Conservation (phyloP, 2,888 invertebrate species). For the Caenorhabditis sp. region DNA sequence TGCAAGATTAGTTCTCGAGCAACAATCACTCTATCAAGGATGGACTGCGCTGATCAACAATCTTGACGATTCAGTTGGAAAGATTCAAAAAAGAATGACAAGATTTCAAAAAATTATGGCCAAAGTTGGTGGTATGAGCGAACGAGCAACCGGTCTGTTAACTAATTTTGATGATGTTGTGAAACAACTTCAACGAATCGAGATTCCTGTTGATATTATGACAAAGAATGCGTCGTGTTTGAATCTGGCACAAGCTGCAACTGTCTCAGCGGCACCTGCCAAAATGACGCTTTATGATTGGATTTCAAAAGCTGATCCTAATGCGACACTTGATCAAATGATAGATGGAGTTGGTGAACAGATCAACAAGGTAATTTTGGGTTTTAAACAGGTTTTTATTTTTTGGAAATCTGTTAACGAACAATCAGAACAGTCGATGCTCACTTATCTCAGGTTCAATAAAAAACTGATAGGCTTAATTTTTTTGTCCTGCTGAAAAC, state of each 20-base stretch:
- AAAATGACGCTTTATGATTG: constrained; percentile 62
- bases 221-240: constrained; percentile 29
- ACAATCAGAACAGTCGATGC: too few species aligned
- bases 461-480: too few species aligned
- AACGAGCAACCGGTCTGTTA: constrained; percentile 45
- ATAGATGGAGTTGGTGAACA: constrained; percentile 44
- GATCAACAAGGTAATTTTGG: constrained; percentile 32
- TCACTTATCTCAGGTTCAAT: too few species aligned
- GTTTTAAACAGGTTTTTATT: too few species aligned
- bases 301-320: constrained; percentile 58
- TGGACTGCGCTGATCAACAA: constrained; percentile 64
- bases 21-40: constrained; percentile 61
- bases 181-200: constrained; percentile 53
- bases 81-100: constrained; percentile 40
- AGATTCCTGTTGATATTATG: constrained; percentile 29
- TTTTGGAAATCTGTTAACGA: too few species aligned
- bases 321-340: constrained; percentile 42
- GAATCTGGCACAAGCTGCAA: constrained; percentile 18
- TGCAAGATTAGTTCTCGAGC: constrained; percentile 57
- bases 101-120: constrained; percentile 30
- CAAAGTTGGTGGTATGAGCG: constrained; percentile 27
- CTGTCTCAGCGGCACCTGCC: constrained; percentile 8
- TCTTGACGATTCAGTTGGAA: constrained; percentile 54
- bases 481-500: too few species aligned
- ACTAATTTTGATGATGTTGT: constrained; percentile 57